These are phyloP conservation scores for Fissipunctia ypsillon DNA, from an alignment of 2,888 invertebrate species.

Conservation along the genomic window DNA sequence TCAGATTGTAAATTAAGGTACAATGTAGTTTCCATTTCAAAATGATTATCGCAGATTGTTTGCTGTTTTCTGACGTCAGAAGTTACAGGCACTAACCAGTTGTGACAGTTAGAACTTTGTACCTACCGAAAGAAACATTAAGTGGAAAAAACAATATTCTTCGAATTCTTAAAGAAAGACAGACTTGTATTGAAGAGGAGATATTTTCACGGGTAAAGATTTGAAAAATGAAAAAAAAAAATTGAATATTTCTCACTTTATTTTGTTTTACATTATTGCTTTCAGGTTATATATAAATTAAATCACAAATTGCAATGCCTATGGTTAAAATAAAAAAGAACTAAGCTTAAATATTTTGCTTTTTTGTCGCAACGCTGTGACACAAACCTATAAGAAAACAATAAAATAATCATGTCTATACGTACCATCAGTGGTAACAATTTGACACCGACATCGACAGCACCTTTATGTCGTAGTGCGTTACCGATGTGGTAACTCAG, in stretches of 20 bases:
- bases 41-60: background rate
- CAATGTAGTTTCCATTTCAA: background rate
- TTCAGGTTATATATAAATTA: background rate
- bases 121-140: background rate
- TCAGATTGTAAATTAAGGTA: background rate
- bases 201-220: background rate
- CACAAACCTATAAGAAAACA: background rate
- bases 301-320: background rate
- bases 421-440: background rate
- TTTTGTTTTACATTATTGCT: background rate
- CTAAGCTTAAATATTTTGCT: background rate
- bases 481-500: too few relatives aligned
- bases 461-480: too few relatives aligned
- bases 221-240: background rate
- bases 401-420: background rate
- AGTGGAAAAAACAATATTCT: background rate
- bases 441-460: background rate
- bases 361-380: background rate
- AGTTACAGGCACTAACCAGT: background rate
- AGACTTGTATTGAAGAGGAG: background rate
- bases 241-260: too few relatives aligned
- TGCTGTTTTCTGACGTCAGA: background rate
- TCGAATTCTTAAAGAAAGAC: background rate
- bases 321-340: background rate
- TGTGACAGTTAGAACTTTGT: constrained; percentile 1